Conservation (phyloP, 1,140 invertebrate species). For the Callitettix versicolor region DNA sequence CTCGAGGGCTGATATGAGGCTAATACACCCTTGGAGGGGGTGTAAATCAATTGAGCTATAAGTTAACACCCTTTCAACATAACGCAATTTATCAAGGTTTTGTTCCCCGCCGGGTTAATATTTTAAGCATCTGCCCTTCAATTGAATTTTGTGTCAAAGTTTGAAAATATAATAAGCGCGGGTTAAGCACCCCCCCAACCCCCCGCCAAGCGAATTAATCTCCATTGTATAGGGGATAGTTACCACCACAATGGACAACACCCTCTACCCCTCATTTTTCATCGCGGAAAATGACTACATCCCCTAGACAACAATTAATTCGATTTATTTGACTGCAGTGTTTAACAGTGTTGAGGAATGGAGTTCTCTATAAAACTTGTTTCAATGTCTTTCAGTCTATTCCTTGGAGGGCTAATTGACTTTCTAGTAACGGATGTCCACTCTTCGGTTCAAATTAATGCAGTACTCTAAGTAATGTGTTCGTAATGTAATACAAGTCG, state of each 20-base stretch:
- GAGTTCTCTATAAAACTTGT: too few relatives aligned
- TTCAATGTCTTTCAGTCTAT: too few relatives aligned
- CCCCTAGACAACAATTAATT: slow-evolving; percentile 3
- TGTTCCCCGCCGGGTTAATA: slow-evolving; percentile 6
- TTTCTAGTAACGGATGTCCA: too few relatives aligned
- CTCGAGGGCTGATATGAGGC: too few relatives aligned
- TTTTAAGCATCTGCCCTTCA: slow-evolving; percentile 14
- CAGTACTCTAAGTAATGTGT: too few relatives aligned
- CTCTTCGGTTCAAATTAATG: too few relatives aligned
- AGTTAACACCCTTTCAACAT: neutral
- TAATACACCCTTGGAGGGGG: neutral
- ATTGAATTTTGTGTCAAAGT: slow-evolving; percentile 16
- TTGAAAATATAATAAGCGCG: slow-evolving; percentile 9
- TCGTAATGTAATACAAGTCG: too few relatives aligned
- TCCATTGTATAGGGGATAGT: neutral
- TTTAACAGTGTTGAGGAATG: too few relatives aligned
- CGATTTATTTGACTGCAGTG: neutral
- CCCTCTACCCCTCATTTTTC: slow-evolving; percentile 1
- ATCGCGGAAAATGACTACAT: slow-evolving; percentile 8
- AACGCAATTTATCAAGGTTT: neutral
- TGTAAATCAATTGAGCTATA: slow-evolving; percentile 8
- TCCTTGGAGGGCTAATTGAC: too few relatives aligned
- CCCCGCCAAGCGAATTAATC: neutral
- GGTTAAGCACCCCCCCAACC: neutral
- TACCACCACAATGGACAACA: neutral